phyloP scores from a whole-genome alignment of 1,140 invertebrate species.

The Camponotus floridanus region DNA sequence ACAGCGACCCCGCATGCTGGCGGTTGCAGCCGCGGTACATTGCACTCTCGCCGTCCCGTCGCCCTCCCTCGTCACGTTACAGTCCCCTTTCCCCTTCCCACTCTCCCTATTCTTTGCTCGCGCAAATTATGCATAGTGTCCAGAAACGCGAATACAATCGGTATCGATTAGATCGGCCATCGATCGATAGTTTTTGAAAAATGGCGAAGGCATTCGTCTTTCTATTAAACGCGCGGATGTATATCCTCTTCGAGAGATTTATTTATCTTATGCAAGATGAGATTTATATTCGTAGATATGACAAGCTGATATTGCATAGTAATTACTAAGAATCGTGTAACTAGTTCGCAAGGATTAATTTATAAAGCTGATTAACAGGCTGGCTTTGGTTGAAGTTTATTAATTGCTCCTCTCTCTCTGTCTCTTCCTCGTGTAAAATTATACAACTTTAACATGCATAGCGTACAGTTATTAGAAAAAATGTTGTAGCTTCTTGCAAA shows the following conservation, averaged over 20 bases:
- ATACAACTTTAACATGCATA: neutral
- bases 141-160: constrained; percentile 14
- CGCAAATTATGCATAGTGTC: constrained; percentile 47
- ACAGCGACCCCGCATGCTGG: constrained; percentile 48
- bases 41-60: constrained; percentile 3
- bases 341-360: neutral
- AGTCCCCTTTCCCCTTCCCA: neutral
- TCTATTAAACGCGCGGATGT: neutral
- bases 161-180: neutral
- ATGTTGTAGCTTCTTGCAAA: neutral
- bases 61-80: constrained; percentile 4
- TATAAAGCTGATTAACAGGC: neutral
- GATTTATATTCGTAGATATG: neutral
- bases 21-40: constrained; percentile 49
- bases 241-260: neutral
- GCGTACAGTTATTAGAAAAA: neutral
- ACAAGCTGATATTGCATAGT: neutral
- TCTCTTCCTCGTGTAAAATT: constrained; percentile 1
- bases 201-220: neutral
- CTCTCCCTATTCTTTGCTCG: constrained; percentile 3
- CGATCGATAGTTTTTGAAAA: constrained; percentile 22
- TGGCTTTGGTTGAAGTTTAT: constrained; percentile 49
- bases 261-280: neutral
- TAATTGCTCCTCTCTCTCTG: too few species aligned
- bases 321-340: constrained; percentile 16